Evolutionary conservation across 2,888 invertebrate species (phyloP).

Genomic region (Pseudococcus jackbeardsleyi): DNA sequence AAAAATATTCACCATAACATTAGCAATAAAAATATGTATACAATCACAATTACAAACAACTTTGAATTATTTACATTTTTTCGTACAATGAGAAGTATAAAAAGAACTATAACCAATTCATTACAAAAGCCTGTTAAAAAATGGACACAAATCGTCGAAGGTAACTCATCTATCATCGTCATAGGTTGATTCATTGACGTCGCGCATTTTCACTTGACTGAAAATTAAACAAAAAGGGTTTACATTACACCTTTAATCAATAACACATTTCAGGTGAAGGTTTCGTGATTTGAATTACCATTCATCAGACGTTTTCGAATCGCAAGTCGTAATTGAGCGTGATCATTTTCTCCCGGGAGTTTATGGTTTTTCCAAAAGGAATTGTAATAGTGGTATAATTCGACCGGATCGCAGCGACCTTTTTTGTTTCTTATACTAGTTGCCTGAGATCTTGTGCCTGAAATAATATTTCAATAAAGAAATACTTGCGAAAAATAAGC

Average conservation of each 20-base stretch:
- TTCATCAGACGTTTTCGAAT: constrained; percentile 62
- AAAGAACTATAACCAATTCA: neutral
- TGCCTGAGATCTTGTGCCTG: constrained; percentile 42
- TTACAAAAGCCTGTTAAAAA: neutral
- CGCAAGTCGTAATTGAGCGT: constrained; percentile 46
- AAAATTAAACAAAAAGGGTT: constrained; percentile 6
- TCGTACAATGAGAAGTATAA: too few relatives aligned
- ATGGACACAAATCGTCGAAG: neutral
- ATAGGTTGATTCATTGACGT: neutral
- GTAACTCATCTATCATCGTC: neutral
- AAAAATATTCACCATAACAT: too few relatives aligned
- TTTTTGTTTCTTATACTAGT: constrained; percentile 27
- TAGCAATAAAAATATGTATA: too few relatives aligned
- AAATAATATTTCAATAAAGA: neutral
- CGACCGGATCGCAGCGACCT: constrained; percentile 57
- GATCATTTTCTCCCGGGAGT: constrained; percentile 63
- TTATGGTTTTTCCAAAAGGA: constrained; percentile 61
- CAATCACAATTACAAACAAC: too few relatives aligned
- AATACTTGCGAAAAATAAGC: neutral
- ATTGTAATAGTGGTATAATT: constrained; percentile 62
- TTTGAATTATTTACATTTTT: too few relatives aligned
- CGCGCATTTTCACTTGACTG: constrained; percentile 32
- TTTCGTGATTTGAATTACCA: neutral
- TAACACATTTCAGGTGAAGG: neutral
- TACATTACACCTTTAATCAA: neutral